phyloP scores from a whole-genome alignment of 2,113 vertebrate genomes.

The Syngnathus typhle region DNA sequence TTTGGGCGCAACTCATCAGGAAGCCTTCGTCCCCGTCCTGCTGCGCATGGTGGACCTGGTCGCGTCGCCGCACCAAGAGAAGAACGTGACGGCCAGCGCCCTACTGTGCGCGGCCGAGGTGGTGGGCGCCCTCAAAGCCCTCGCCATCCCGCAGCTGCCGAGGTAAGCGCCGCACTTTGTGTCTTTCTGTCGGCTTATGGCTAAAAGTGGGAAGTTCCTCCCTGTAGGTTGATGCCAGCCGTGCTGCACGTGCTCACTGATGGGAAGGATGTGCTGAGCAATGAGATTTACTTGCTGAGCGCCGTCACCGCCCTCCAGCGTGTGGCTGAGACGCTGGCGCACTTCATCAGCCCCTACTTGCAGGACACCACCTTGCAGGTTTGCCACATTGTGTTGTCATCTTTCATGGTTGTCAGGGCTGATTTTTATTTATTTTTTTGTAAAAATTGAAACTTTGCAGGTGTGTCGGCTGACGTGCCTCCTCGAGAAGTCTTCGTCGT shows the following conservation, averaged over 20 bases:
- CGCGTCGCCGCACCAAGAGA: slow-evolving; percentile 74
- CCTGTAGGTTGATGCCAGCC: slow-evolving; percentile 81
- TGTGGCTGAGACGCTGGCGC: slow-evolving; percentile 81
- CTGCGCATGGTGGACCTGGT: slow-evolving; percentile 69
- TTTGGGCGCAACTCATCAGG: slow-evolving; percentile 74
- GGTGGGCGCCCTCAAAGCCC: slow-evolving; percentile 72
- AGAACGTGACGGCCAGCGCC: slow-evolving; percentile 83
- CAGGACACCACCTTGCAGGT: slow-evolving; percentile 77
- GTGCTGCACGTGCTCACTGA: slow-evolving; percentile 71
- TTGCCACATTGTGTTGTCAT: neutral
- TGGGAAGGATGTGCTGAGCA: slow-evolving; percentile 75
- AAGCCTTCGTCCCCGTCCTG: slow-evolving; percentile 78
- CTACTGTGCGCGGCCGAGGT: slow-evolving; percentile 89
- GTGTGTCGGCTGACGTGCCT: slow-evolving; percentile 77
- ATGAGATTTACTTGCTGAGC: slow-evolving; percentile 86
- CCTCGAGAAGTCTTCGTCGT: slow-evolving; percentile 61
- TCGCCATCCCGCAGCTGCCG: slow-evolving; percentile 86
- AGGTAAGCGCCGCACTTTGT: slow-evolving; percentile 63
- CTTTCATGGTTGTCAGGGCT: neutral
- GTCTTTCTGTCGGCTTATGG: neutral
- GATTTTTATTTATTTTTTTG: neutral
- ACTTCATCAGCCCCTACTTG: slow-evolving; percentile 93
- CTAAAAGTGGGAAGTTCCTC: neutral
- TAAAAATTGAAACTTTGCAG: slow-evolving; percentile 48
- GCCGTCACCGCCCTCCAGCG: slow-evolving; percentile 83